Evolutionary conservation across 2,113 vertebrate genomes (phyloP).

Genomic region (Otus sunia): DNA sequence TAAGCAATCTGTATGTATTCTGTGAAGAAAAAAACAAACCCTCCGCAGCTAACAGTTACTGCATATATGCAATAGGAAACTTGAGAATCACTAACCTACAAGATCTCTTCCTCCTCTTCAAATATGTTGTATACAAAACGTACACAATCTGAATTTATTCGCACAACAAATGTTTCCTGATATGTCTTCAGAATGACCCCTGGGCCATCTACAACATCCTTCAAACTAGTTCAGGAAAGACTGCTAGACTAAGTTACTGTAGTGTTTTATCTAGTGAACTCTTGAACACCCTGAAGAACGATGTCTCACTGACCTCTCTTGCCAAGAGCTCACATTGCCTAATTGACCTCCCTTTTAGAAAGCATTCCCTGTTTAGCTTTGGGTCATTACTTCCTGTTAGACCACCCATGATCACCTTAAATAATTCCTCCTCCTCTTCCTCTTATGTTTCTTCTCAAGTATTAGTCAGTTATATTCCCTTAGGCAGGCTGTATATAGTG

Average conservation of each 20-base stretch:
- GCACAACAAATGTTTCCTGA: neutral
- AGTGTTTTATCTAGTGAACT: neutral
- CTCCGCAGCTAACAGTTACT: neutral
- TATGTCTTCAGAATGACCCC: neutral
- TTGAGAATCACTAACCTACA: neutral
- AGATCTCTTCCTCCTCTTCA: neutral
- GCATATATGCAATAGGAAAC: neutral
- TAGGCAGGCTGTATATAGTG: fast-evolving
- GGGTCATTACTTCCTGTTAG: neutral
- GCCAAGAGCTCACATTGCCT: neutral
- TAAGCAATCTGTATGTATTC: neutral
- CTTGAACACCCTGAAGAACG: neutral
- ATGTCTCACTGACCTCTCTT: neutral
- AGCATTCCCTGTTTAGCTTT: neutral
- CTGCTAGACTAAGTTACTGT: neutral
- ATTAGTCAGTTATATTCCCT: neutral
- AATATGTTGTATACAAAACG: neutral
- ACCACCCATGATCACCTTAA: neutral
- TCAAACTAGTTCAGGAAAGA: neutral
- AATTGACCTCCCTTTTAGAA: neutral
- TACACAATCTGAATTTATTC: neutral
- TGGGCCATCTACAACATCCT: neutral
- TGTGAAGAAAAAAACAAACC: neutral
- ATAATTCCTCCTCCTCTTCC: neutral
- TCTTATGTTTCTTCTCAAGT: neutral